Percentiles rank a stretch among this genome's conserved stretches.
Conservation (phyloP, 2,113 vertebrate species). For the Chrysochloris asiatica region DNA sequence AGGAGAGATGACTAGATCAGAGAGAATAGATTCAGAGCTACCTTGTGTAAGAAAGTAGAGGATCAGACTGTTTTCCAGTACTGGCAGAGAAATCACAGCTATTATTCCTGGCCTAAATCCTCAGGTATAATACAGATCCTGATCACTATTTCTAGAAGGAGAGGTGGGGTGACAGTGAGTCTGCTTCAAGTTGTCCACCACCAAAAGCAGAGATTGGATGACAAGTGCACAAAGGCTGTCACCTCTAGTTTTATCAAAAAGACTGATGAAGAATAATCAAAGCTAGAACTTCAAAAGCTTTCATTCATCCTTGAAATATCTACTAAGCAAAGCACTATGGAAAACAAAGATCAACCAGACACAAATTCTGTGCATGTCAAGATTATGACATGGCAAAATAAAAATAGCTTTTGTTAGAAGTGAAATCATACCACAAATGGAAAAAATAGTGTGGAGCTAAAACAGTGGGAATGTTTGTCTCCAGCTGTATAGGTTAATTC, state of each 20-base stretch:
- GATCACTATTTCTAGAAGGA: neutral
- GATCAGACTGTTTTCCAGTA: neutral
- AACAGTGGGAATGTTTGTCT: neutral
- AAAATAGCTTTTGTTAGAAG: neutral
- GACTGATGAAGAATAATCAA: neutral
- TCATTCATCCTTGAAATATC: neutral
- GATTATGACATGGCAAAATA: neutral
- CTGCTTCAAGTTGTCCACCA: neutral
- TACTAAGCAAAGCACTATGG: neutral
- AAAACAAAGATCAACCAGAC: neutral
- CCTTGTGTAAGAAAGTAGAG: neutral
- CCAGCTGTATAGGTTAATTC: neutral
- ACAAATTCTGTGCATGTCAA: neutral
- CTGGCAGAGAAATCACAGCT: neutral
- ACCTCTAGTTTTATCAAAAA: neutral
- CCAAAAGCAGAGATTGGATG: neutral
- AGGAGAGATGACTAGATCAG: neutral
- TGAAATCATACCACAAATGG: neutral
- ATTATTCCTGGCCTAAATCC: too few relatives aligned
- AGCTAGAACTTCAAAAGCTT: neutral
- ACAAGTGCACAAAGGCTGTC: neutral
- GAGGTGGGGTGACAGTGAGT: neutral
- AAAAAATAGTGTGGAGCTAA: neutral
- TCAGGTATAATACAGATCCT: neutral
- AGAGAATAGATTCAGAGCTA: neutral